Evolutionary conservation across 2,888 invertebrate genomes (phyloP).

Genomic region (Palloptera scutellata): DNA sequence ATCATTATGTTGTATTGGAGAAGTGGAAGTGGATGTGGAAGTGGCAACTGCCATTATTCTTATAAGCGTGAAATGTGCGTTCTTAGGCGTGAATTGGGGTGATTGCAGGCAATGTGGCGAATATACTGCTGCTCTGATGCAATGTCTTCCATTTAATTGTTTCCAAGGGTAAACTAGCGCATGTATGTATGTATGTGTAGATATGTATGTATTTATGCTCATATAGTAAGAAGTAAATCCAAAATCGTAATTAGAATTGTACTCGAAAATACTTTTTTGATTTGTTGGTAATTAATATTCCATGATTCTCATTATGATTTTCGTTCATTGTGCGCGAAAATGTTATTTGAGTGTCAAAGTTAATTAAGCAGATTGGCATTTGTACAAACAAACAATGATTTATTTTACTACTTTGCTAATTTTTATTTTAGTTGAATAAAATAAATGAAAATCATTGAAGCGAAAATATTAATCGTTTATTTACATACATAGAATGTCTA

Average conservation of each 20-base stretch:
- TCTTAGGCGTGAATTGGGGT: too few species aligned
- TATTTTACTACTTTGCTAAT: too few species aligned
- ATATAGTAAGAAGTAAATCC: constrained; percentile 24
- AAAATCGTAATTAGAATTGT: constrained; percentile 38
- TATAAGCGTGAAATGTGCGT: too few species aligned
- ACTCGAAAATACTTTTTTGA: not conserved
- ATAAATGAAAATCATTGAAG: too few species aligned
- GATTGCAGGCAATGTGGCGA: not conserved
- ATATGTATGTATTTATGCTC: not conserved
- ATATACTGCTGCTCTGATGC: not conserved
- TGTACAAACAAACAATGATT: not conserved
- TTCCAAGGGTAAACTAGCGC: too few species aligned
- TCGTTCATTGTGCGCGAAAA: constrained; percentile 32
- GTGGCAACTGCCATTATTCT: too few species aligned
- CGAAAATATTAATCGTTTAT: too few species aligned
- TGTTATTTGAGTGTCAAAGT: constrained; percentile 37
- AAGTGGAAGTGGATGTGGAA: too few species aligned
- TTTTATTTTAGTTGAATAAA: too few species aligned
- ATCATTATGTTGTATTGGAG: constrained; percentile 6
- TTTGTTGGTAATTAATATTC: not conserved
- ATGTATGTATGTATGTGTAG: not conserved
- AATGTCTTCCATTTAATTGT: too few species aligned
- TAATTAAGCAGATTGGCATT: constrained; percentile 38
- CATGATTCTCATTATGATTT: constrained; percentile 12
- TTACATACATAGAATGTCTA: too few species aligned